Percentiles rank a stretch among this genome's conserved stretches.
These are phyloP conservation scores for Sebastes trivittatus DNA, from an alignment of 2,797 vertebrate species.

Conservation along the genomic window DNA sequence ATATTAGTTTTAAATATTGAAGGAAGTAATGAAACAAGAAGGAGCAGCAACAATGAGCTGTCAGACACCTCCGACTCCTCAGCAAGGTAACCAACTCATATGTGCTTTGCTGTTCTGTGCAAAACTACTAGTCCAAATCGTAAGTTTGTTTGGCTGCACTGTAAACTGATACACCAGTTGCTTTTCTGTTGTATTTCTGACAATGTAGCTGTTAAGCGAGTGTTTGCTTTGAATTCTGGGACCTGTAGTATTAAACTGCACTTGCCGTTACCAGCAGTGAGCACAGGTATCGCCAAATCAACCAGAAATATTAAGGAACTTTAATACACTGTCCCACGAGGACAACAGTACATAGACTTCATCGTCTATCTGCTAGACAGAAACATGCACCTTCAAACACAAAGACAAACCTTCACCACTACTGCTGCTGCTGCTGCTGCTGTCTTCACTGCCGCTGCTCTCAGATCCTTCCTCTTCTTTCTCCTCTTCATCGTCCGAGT, in stretches of 20 bases:
- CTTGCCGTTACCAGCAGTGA: background rate
- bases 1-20: background rate
- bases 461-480: slow-evolving; percentile 71
- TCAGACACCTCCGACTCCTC: background rate
- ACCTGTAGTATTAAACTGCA: background rate
- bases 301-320: background rate
- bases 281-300: background rate
- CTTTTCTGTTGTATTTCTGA: background rate
- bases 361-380: background rate
- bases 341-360: background rate
- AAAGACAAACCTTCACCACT: slow-evolving; percentile 63
- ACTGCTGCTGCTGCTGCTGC: slow-evolving; percentile 77
- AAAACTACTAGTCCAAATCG: too few relatives aligned
- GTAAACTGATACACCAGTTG: background rate
- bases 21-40: background rate
- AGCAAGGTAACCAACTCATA: too few relatives aligned
- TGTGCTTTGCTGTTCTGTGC: background rate
- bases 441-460: slow-evolving; percentile 63
- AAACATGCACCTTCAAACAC: background rate
- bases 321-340: background rate
- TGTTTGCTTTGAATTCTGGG: background rate
- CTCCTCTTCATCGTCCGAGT: slow-evolving; percentile 87
- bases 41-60: background rate
- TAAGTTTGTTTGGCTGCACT: background rate
- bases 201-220: background rate